A percentile compares a stretch with the other conserved stretches of the same genome.
Evolutionary conservation across 1,140 invertebrate species (phyloP).

Genomic region (Maconellicoccus hirsutus): DNA sequence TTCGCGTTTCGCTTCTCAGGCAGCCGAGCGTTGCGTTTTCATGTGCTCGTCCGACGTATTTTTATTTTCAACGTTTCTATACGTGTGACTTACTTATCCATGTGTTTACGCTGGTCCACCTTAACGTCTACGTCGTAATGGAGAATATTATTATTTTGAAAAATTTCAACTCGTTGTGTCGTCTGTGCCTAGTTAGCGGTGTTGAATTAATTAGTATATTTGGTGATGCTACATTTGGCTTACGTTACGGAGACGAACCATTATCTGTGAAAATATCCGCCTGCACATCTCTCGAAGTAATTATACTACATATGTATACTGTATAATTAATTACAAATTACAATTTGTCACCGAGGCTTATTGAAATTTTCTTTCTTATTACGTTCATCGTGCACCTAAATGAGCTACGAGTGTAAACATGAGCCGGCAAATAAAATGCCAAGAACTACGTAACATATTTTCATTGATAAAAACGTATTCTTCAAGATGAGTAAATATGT

Average conservation of each 20-base stretch:
- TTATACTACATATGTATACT: neutral
- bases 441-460: too few species aligned
- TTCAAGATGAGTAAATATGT: too few species aligned
- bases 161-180: constrained; percentile 17
- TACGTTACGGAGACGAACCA: constrained; percentile 12
- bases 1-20: constrained; percentile 12
- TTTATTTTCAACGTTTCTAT: too few species aligned
- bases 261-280: constrained; percentile 4
- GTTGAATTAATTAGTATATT: constrained; percentile 13
- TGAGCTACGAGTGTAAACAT: too few species aligned
- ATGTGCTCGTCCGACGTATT: neutral
- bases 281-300: constrained; percentile 5
- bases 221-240: neutral
- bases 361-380: too few species aligned
- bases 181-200: constrained; percentile 9
- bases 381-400: too few species aligned
- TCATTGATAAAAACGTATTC: too few species aligned
- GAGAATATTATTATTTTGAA: constrained; percentile 15
- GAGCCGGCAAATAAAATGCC: too few species aligned
- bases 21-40: neutral
- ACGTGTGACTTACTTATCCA: too few species aligned
- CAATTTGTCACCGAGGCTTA: too few species aligned
- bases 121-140: neutral
- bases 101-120: neutral
- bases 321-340: too few species aligned